Percentiles rank a stretch among this genome's conserved stretches.
Conservation (phyloP, 1,140 invertebrate genomes). For the Octopus sinensis region DNA sequence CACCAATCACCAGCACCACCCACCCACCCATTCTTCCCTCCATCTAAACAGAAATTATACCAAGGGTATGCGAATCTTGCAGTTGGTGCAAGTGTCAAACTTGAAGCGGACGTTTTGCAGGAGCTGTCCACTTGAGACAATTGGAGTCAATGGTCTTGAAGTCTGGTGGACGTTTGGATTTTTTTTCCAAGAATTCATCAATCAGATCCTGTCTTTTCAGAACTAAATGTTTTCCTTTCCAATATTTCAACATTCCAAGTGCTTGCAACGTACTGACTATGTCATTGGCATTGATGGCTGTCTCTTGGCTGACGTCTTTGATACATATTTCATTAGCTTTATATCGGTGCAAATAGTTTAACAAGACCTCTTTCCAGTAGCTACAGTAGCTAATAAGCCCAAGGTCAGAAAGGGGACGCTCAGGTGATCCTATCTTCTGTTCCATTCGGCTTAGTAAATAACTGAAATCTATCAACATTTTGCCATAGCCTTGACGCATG, state of each 20-base stretch:
- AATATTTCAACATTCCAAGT: conserved; percentile 96
- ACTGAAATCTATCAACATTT: conserved; percentile 64
- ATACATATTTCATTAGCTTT: conserved; percentile 85
- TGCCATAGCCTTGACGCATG: conserved; percentile 60
- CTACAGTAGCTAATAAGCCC: conserved; percentile 95
- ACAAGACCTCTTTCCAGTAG: conserved; percentile 81
- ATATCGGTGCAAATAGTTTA: conserved; percentile 75
- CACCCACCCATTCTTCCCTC: no score
- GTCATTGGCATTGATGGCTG: conserved; percentile 94
- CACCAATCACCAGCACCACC: no score
- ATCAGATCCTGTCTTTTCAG: conserved; percentile 92
- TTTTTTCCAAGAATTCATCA: conserved; percentile 80
- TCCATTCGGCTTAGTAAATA: conserved; percentile 94
- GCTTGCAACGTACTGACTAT: conserved; percentile 97
- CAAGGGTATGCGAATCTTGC: background rate
- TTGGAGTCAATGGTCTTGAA: conserved; percentile 81
- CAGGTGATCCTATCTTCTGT: conserved; percentile 95
- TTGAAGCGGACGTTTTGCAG: conserved; percentile 31
- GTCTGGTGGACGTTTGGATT: conserved; percentile 71
- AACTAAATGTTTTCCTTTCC: conserved; percentile 97
- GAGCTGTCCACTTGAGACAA: conserved; percentile 84
- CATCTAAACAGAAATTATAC: no score
- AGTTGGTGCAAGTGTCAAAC: background rate
- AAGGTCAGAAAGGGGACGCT: conserved; percentile 95
- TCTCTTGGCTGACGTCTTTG: conserved; percentile 87